A percentile compares a stretch with the other conserved stretches of the same genome.
Evolutionary conservation across 2,888 invertebrate species (phyloP).

Genomic region (Chironomus tentans): DNA sequence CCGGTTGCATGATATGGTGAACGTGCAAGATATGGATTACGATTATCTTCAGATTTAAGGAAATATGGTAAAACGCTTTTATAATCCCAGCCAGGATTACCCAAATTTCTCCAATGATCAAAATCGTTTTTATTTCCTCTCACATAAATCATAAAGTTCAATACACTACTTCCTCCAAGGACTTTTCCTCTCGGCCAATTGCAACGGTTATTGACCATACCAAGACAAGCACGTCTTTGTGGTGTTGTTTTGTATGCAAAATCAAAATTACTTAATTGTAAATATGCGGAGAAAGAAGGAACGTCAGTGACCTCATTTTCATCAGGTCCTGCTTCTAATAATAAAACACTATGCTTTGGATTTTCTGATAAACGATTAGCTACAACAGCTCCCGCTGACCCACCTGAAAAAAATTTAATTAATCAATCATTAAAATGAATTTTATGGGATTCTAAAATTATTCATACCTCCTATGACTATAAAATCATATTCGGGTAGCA

Average conservation of each 20-base stretch:
- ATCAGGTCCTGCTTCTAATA: constrained; percentile 78
- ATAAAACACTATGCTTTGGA: constrained; percentile 63
- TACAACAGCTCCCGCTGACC: constrained; percentile 83
- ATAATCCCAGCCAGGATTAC: constrained; percentile 86
- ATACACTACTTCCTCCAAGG: constrained; percentile 75
- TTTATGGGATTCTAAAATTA: background rate
- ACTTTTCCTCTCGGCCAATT: constrained; percentile 65
- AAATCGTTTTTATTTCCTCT: constrained; percentile 77
- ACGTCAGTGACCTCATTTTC: constrained; percentile 84
- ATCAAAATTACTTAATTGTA: constrained; percentile 76
- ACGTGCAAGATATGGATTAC: constrained; percentile 69
- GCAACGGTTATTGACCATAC: constrained; percentile 71
- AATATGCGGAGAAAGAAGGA: constrained; percentile 75
- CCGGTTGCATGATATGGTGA: constrained; percentile 62
- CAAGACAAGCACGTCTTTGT: constrained; percentile 68
- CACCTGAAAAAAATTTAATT: constrained; percentile 40
- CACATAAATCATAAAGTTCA: constrained; percentile 88
- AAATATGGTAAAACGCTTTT: constrained; percentile 77
- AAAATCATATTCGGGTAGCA: constrained; percentile 71
- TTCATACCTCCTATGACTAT: constrained; percentile 58
- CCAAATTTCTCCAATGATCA: constrained; percentile 77
- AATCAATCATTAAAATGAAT: background rate
- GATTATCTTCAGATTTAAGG: constrained; percentile 80
- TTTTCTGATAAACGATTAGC: constrained; percentile 73
- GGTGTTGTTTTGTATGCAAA: constrained; percentile 88